Percentiles rank a stretch among this genome's conserved stretches.
phyloP scores from a whole-genome alignment of 2,113 vertebrate species.

The Jaculus jaculus region DNA sequence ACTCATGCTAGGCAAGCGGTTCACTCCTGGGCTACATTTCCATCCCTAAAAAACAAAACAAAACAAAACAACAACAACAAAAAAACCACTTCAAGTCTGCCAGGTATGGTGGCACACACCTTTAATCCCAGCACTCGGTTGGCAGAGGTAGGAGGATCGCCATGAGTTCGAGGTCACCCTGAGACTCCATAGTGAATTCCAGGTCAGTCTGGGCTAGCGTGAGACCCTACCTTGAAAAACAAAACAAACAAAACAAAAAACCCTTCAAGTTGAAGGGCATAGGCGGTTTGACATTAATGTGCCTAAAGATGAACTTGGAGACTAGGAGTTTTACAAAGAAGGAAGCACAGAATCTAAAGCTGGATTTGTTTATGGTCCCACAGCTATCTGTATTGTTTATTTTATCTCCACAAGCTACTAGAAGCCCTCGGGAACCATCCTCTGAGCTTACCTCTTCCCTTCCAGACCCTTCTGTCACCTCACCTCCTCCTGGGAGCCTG shows the following conservation, averaged over 20 bases:
- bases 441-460: constrained; percentile 55
- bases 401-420: neutral
- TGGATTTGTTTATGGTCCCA: constrained; percentile 2
- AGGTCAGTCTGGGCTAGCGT: too few relatives aligned
- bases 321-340: neutral
- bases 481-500: constrained; percentile 56
- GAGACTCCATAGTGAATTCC: too few relatives aligned
- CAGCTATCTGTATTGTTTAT: neutral
- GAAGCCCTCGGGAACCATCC: constrained; percentile 33
- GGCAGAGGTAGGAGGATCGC: too few relatives aligned
- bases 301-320: neutral
- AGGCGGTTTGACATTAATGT: neutral
- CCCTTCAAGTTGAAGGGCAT: neutral
- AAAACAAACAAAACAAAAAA: too few relatives aligned
- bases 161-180: too few relatives aligned
- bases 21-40: neutral
- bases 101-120: too few relatives aligned
- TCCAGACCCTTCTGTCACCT: constrained; percentile 48
- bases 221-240: too few relatives aligned
- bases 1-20: neutral
- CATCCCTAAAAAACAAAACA: neutral
- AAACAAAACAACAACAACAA: neutral
- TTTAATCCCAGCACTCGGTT: too few relatives aligned
- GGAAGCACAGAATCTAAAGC: neutral
- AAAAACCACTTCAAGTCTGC: too few relatives aligned